Base-by-base conservation (phyloP, 1,140 invertebrate genomes). In the Dinothrombium tinctorium region DNA sequence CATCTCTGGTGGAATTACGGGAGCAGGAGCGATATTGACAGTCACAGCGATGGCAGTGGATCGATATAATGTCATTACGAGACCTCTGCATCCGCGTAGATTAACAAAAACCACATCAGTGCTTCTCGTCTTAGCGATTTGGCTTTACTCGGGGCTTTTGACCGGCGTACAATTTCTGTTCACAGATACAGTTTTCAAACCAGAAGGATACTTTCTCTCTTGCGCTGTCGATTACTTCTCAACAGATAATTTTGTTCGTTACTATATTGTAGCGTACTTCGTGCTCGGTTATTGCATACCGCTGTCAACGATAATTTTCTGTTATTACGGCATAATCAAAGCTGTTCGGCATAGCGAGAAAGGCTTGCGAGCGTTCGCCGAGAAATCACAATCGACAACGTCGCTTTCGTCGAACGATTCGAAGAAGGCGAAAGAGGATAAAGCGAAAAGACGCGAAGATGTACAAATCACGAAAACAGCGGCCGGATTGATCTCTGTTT, bases 211-310 rank as follows among this genome's bases (percentile, higher is more conserved):
- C 48, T 54, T 84, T 40, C 83, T 79, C 2, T 74, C 74, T 1
- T 84, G 79, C 53, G 64, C 64, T 1, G 81, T 83, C 45, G 80
- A 83, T 53, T 84, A 81, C 54, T 58, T 84, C 29, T 76, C 74
- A 1, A 69, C 74, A 35, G 69, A 69, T 2, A 66, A 69, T 40
- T 74, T 77, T 47, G 82, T 66, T 15, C 68, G 72, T 41, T 60
- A 69, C 24, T 83, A 77, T 51, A 73, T 77, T 1, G 69, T 54
- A 0, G 67, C 66, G 4, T 74, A 81, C 48, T 79, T 80, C 53
- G 64, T 69, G 22, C 76, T 72, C 51, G 79, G 74, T 40, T 86
- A 82, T 48, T 60, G 67, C 0, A 68, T 82, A 42, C 79, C 79
- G 6, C 73, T 83, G 67, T n/a, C n/a, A n/a, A 50, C 56, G 0